phyloP scores from a whole-genome alignment of 2,888 invertebrate genomes.

The Pyrrhosoma nymphula region DNA sequence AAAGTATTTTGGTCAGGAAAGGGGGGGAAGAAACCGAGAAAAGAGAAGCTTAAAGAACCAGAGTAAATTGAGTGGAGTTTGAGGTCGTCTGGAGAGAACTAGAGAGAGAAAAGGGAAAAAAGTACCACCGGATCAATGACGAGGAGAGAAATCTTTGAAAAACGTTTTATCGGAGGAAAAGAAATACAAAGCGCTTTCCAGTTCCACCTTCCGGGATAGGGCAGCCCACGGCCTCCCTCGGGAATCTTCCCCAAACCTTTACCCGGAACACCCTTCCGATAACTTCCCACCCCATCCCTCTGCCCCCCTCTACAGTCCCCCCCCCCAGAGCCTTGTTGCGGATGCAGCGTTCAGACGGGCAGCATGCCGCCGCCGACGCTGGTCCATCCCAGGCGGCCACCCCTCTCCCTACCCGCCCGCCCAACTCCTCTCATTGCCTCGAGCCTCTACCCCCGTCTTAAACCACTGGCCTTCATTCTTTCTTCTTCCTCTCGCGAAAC shows the following conservation, averaged over 20 bases:
- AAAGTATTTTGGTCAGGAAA: too few species aligned
- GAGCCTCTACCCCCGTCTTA: not conserved
- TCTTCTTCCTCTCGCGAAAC: not conserved
- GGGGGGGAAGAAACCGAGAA: too few species aligned
- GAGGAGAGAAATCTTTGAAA: conserved; percentile 63
- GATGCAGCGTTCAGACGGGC: not conserved
- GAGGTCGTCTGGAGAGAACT: not conserved
- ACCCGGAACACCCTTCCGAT: not conserved
- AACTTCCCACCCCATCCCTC: not conserved
- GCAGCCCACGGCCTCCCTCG: not conserved
- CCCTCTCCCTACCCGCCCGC: not conserved
- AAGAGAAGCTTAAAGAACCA: too few species aligned
- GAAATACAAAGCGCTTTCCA: conserved; percentile 60
- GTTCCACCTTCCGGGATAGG: conserved; percentile 34
- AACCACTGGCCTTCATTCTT: not conserved
- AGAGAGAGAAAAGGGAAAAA: not conserved
- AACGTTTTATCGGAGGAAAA: conserved; percentile 64
- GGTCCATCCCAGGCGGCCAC: too few species aligned
- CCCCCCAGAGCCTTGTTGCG: not conserved
- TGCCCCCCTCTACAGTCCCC: not conserved
- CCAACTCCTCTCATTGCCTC: not conserved
- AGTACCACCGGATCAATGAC: conserved; percentile 30
- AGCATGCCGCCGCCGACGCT: not conserved
- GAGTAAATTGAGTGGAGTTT: not conserved
- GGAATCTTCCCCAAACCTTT: not conserved